phyloP scores from a whole-genome alignment of 2,888 invertebrate species.

The Limnephilus marmoratus region DNA sequence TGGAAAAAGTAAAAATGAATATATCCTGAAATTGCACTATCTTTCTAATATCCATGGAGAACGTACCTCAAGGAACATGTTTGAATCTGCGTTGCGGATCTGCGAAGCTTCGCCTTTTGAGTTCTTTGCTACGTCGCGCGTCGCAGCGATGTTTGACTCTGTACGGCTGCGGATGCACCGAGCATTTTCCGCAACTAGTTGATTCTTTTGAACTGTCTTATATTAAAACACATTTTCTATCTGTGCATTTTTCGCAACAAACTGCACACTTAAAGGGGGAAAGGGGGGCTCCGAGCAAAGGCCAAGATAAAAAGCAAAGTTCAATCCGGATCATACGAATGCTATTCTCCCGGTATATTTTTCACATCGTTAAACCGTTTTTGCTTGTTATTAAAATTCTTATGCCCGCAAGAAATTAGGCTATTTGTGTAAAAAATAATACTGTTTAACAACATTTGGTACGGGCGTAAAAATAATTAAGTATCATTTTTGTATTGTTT shows the following conservation, averaged over 20 bases:
- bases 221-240: neutral
- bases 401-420: neutral
- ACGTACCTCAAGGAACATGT: neutral
- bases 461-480: neutral
- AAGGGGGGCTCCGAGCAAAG: neutral
- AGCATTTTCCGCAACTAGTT: constrained; percentile 47
- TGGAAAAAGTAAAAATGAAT: neutral
- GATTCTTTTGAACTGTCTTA: constrained; percentile 46
- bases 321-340: neutral
- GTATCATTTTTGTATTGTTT: neutral
- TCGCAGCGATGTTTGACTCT: constrained; percentile 32
- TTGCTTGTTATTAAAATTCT: neutral
- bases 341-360: neutral
- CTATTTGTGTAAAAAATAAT: neutral
- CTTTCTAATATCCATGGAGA: neutral
- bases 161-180: constrained; percentile 31
- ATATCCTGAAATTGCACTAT: neutral
- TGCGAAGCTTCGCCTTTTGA: constrained; percentile 17
- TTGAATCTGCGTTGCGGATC: neutral
- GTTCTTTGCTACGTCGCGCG: neutral
- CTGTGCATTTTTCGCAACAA: neutral
- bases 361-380: neutral
- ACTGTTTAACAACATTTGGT: neutral
- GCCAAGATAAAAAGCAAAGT: constrained; percentile 2
- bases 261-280: neutral